A percentile compares a stretch with the other conserved stretches of the same genome.
Conservation (phyloP, 2,888 invertebrate genomes). For the Dexiosoma caninum region DNA sequence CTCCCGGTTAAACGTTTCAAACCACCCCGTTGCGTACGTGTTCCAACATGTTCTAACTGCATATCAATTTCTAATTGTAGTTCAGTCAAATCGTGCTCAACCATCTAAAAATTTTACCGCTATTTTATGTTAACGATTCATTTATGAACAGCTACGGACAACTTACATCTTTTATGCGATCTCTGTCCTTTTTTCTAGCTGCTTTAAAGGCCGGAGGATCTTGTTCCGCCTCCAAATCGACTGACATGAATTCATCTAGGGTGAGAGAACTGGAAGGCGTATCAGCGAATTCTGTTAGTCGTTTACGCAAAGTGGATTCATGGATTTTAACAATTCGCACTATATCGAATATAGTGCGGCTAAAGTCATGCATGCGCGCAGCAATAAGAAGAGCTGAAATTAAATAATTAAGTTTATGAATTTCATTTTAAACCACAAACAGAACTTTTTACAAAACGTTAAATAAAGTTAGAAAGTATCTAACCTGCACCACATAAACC, state of each 20-base stretch:
- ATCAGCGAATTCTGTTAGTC: conserved; percentile 95
- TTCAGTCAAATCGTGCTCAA: conserved; percentile 84
- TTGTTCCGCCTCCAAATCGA: conserved; percentile 96
- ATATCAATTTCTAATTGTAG: conserved; percentile 92
- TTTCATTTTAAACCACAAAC: no score
- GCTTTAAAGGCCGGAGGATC: conserved; percentile 96
- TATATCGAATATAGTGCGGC: conserved; percentile 90
- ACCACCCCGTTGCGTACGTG: conserved; percentile 75
- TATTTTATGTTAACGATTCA: no score
- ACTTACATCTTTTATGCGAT: conserved; percentile 86
- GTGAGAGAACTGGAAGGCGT: conserved; percentile 97
- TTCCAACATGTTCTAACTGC: conserved; percentile 84
- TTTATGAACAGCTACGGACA: background rate
- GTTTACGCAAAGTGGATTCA: conserved; percentile 93
- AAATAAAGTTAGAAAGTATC: conserved; percentile 33
- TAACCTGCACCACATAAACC: conserved; percentile 98
- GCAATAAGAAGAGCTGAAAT: conserved; percentile 92
- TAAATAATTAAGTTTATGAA: background rate
- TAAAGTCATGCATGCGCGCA: conserved; percentile 94
- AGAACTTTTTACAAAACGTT: no score
- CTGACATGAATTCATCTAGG: conserved; percentile 96
- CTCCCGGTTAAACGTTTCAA: conserved; percentile 64
- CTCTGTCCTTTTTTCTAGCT: conserved; percentile 92
- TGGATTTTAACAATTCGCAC: conserved; percentile 97
- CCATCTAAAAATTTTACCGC: conserved; percentile 68